Evolutionary conservation across 2,888 invertebrate species (phyloP).

Genomic region (Agrenia bidenticulata): DNA sequence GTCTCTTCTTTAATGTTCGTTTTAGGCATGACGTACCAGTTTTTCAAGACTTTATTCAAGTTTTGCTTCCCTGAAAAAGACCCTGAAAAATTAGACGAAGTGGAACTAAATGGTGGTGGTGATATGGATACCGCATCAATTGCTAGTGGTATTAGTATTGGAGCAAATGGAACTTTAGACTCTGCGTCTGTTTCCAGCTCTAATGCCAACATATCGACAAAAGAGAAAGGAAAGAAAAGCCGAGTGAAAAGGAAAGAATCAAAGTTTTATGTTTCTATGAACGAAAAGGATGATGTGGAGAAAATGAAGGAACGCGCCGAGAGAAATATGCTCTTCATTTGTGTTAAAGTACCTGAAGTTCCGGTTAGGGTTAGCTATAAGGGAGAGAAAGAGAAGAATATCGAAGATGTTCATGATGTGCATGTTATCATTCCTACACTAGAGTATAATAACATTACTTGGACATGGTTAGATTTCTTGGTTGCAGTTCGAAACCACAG

Average conservation of each 20-base stretch:
- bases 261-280: conserved; percentile 85
- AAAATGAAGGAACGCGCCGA: conserved; percentile 98
- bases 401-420: conserved; percentile 92
- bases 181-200: conserved; percentile 27
- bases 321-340: conserved; percentile 96
- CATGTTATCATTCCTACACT: conserved; percentile 91
- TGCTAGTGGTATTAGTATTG: conserved; percentile 28
- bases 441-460: conserved; percentile 98
- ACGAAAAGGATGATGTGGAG: conserved; percentile 89
- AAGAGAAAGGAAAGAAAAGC: conserved; percentile 50
- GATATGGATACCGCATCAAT: conserved; percentile 39
- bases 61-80: conserved; percentile 96
- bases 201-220: conserved; percentile 19
- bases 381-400: conserved; percentile 97
- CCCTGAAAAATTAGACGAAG: conserved; percentile 76
- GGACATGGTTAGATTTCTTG: conserved; percentile 98
- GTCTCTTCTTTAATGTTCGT: conserved; percentile 10
- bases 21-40: conserved; percentile 81
- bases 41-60: conserved; percentile 94
- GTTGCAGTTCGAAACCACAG: conserved; percentile 94
- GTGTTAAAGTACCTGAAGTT: conserved; percentile 98
- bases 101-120: conserved; percentile 61
- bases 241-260: conserved; percentile 67
- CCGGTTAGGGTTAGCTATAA: conserved; percentile 90
- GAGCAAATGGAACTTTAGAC: conserved; percentile 26